Base-by-base conservation (phyloP, 2,888 invertebrate genomes). In the Eudasyphora cyanicolor region DNA sequence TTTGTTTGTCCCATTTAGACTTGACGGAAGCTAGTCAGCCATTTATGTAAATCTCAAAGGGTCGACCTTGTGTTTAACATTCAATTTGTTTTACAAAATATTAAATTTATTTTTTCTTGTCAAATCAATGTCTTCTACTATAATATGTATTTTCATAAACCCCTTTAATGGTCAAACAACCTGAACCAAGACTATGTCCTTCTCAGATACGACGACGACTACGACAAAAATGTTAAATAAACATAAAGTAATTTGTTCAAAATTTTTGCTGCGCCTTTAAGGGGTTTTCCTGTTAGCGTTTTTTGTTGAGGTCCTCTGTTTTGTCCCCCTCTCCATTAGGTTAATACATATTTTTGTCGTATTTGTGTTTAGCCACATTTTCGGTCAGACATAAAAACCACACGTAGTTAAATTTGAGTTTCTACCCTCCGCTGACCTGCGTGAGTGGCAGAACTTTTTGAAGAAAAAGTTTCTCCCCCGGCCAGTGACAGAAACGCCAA, bases 291-390 rank as follows among this genome's bases (percentile, higher is more conserved):
- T 64, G 12, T 49, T 29, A n/a, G 5, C 8, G 62, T 62, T 32
- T 32, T 32, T 42, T 21, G 49, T 49, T 17, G 49, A n/a, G 49
- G 49, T 8, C 49, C 57, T 57, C 54, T 21, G n/a, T 54, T 54
- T 51, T 49, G 27, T 24, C 1, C 8, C 1, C 8, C 49, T 27
- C 49, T 45, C n/a, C 12, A 21, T 27, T 69, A 49, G 24, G 42
- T 70, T 70, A 62, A 62, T 62, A 42, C 1, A 42, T 70, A 49
- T 70, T n/a, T n/a, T 49, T 70, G 54, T 76, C 75, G 60, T 79
- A 38, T 79, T 79, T 73, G 75, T 70, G 62, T 82, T 64, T 51
- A 19, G 35, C 62, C 82, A 38, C 35, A 78, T 35, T 71, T 78
- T 45, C 14, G 77, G 77, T 54, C 67, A 32, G n/a, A 24, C 64